Conservation (phyloP, 2,113 vertebrate genomes). For the Actinemys pallida region DNA sequence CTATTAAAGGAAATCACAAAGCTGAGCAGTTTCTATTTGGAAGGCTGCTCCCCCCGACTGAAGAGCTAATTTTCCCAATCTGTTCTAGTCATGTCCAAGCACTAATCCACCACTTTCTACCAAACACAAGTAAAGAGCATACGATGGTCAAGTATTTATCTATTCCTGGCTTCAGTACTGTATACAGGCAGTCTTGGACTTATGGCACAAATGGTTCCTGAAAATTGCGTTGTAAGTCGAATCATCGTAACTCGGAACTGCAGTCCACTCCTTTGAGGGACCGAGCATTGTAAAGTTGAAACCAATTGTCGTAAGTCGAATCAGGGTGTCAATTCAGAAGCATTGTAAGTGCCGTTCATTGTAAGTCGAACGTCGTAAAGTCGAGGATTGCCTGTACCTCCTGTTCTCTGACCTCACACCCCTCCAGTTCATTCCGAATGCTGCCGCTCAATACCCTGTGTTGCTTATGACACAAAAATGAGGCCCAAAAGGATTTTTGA, state of each 20-base stretch:
- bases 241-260: too few relatives aligned
- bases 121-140: not conserved
- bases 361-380: too few relatives aligned
- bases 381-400: not conserved
- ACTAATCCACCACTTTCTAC: not conserved
- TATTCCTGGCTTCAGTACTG: not conserved
- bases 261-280: too few relatives aligned
- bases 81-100: not conserved
- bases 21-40: not conserved
- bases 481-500: not conserved
- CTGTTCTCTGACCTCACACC: not conserved
- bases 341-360: too few relatives aligned
- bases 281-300: too few relatives aligned
- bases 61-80: not conserved
- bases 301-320: too few relatives aligned
- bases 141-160: not conserved
- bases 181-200: not conserved
- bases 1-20: too few relatives aligned
- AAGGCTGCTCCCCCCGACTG: not conserved
- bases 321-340: too few relatives aligned
- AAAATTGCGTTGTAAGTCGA: too few relatives aligned
- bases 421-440: not conserved
- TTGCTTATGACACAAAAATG: not conserved
- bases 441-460: not conserved
- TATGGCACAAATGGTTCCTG: too few relatives aligned